Evolutionary conservation across 2,888 invertebrate species (phyloP), one percentile per base, ranked within the genome.

Genomic region (Psylliodes chrysocephalus): DNA sequence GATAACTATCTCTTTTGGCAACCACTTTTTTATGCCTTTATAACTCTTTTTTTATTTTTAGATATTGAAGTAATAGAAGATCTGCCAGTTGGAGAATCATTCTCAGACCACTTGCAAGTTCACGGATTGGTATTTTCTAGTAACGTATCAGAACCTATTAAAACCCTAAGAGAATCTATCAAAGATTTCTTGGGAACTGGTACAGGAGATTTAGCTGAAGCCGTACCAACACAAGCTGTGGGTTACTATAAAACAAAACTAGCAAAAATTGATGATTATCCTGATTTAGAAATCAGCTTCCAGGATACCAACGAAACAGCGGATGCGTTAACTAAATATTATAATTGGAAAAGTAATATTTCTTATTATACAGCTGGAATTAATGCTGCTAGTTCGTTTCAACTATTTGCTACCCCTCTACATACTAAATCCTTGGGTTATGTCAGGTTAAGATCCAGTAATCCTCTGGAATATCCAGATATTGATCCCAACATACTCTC

Each of bases 21-120:
- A n/a, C n/a, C n/a, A n/a, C n/a, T n/a, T n/a, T n/a, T n/a, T n/a
- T n/a, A n/a, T n/a, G n/a, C n/a, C n/a, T n/a, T n/a, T n/a, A n/a
- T n/a, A n/a, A n/a, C n/a, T 19, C 12, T 22, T n/a, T 25, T 22
- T 38, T 46, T 12, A 3, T 28, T 35, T 22, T 47, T 22, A 68
- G 70, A 62, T 1, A 90, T 93, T 52, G 77, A 84, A 0, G 85
- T 89, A 2, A 74, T 91, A 42, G 84, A 87, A 66, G 86, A 93
- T 75, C 83, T 91, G 1, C 89, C 88, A 0, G 93, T 93, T 0
- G 93, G 93, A 1, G 86, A 87, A 72, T 91, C 92, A 78, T 84
- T 93, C 0, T 91, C 91, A 77, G 93, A 93, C 78, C 93, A 93
- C 73, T 84, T 91, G 1, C 89, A 89, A 1, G 86, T 91, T 64